These are phyloP conservation scores for Chrysocyon brachyurus DNA, from an alignment of 2,797 vertebrate species.

Conservation along the genomic window DNA sequence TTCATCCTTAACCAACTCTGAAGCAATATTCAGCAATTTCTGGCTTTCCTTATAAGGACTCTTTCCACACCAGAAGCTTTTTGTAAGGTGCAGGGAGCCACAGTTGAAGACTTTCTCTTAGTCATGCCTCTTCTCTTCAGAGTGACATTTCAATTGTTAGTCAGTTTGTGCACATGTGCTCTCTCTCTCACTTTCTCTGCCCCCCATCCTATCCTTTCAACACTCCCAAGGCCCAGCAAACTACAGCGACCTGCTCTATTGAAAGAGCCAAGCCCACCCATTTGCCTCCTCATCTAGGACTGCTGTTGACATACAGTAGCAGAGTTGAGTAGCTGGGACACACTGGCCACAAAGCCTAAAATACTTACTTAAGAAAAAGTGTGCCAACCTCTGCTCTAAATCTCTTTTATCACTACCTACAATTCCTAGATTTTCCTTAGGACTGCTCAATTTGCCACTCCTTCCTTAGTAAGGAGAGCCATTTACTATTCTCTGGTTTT, in stretches of 20 bases:
- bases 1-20: not conserved
- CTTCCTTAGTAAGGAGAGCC: not conserved
- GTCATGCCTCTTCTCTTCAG: not conserved
- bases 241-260: not conserved
- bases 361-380: not conserved
- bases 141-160: not conserved
- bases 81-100: not conserved
- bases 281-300: not conserved
- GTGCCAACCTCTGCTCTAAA: not conserved
- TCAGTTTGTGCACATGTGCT: not conserved
- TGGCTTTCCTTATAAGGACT: not conserved
- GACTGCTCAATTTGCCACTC: not conserved
- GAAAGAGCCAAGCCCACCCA: not conserved
- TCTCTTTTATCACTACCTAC: not conserved
- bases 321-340: not conserved
- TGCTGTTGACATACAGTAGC: not conserved
- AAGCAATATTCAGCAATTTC: no score
- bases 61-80: not conserved
- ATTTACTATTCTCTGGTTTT: constrained; percentile 3
- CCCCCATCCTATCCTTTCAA: not conserved
- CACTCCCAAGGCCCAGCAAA: not conserved
- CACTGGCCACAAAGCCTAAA: not conserved
- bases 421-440: not conserved
- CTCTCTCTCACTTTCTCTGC: no score
- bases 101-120: not conserved